Conservation (phyloP, 92 coral and sea anemone genomes). For the Plumapathes pennacea region DNA sequence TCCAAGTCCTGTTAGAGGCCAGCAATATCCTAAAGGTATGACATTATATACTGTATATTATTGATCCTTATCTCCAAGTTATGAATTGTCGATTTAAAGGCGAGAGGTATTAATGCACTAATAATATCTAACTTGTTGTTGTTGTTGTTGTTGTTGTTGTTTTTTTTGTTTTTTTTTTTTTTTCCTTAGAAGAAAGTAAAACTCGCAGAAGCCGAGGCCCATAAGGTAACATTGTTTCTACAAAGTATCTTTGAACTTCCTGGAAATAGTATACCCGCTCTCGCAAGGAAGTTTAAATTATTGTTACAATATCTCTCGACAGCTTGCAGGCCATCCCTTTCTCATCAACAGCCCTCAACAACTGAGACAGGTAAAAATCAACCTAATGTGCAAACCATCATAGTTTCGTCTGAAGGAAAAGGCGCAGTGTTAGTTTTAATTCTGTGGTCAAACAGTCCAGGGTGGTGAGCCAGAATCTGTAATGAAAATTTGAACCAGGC, state of each 20-base stretch:
- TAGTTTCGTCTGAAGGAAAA: too few relatives aligned
- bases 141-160: not conserved
- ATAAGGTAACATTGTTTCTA: slow-evolving; percentile 47
- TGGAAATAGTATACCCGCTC: too few relatives aligned
- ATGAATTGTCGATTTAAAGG: too few relatives aligned
- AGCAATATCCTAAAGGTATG: slow-evolving; percentile 81
- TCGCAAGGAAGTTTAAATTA: too few relatives aligned
- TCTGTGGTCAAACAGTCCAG: too few relatives aligned
- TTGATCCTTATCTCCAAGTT: too few relatives aligned
- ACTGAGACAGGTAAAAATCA: slow-evolving; percentile 86
- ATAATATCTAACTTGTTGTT: not conserved
- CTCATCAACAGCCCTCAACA: slow-evolving; percentile 92
- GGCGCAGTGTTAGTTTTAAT: too few relatives aligned
- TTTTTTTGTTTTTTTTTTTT: not conserved
- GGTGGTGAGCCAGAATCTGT: too few relatives aligned
- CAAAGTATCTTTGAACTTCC: not conserved
- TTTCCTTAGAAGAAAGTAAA: slow-evolving; percentile 54
- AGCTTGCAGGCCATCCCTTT: slow-evolving; percentile 85
- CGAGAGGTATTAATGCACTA: not conserved
- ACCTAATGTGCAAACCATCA: too few relatives aligned
- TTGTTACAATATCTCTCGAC: too few relatives aligned
- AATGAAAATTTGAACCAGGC: too few relatives aligned
- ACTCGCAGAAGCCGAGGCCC: slow-evolving; percentile 70
- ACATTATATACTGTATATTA: not conserved
- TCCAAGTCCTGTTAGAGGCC: slow-evolving; percentile 59